phyloP scores from a whole-genome alignment of 1,140 invertebrate species.

The Halyomorpha halys region DNA sequence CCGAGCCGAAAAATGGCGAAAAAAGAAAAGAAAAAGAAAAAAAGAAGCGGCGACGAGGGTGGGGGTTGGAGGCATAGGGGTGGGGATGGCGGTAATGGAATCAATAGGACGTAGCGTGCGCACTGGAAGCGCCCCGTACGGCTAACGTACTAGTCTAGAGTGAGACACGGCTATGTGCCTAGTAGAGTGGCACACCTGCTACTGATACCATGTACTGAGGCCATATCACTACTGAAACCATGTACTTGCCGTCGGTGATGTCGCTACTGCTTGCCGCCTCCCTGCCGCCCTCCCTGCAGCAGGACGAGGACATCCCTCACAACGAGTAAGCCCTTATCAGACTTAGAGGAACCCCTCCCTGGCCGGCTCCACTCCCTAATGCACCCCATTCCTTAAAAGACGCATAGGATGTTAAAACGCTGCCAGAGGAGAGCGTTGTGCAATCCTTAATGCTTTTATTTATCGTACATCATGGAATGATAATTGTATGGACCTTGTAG shows the following conservation, averaged over 20 bases:
- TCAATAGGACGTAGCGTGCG: constrained; percentile 8
- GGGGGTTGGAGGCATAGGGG: background rate
- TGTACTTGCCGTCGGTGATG: constrained; percentile 1
- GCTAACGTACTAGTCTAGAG: constrained; percentile 2
- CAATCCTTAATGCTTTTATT: background rate
- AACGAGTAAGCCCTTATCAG: constrained; percentile 55
- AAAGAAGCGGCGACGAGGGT: background rate
- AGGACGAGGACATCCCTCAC: constrained; percentile 73
- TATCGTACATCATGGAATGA: background rate
- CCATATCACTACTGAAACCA: background rate
- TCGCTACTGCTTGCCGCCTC: background rate
- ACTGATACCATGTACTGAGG: constrained; percentile 7
- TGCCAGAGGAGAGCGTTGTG: background rate
- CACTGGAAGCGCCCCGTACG: background rate
- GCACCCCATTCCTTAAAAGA: constrained; percentile 17
- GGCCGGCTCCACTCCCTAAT: constrained; percentile 5
- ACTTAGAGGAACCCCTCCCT: constrained; percentile 4
- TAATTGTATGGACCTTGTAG: no score
- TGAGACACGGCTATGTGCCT: background rate
- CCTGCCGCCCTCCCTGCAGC: constrained; percentile 42
- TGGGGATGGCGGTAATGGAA: constrained; percentile 1
- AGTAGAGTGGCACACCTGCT: background rate
- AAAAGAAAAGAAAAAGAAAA: background rate
- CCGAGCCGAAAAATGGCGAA: background rate
- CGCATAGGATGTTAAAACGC: constrained; percentile 18